Conservation (phyloP, 1,140 invertebrate genomes). For the Brachionus plicatilis region DNA sequence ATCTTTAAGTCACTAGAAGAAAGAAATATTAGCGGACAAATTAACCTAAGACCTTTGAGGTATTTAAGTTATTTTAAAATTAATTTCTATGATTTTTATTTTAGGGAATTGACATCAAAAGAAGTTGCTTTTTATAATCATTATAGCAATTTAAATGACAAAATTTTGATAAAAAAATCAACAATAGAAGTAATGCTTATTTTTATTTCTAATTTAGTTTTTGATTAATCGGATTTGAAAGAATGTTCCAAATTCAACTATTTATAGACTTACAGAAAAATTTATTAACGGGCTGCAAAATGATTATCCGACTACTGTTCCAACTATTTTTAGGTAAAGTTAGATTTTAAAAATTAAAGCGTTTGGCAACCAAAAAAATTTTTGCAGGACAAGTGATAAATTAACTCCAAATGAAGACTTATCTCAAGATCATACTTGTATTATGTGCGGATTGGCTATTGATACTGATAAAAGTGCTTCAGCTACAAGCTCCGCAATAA, state of each 20-base stretch:
- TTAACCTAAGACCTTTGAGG: slow-evolving; percentile 16
- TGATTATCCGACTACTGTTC: slow-evolving; percentile 34
- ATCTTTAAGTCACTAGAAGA: slow-evolving; percentile 2
- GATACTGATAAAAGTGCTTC: neutral
- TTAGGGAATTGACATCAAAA: slow-evolving; percentile 30
- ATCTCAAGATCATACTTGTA: neutral
- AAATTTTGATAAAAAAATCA: neutral
- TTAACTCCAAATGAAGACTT: slow-evolving; percentile 1
- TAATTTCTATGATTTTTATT: neutral
- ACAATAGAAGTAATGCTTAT: neutral
- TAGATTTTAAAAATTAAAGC: neutral
- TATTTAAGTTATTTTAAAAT: neutral
- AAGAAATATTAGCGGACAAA: neutral
- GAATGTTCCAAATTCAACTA: neutral
- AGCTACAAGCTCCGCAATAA: neutral
- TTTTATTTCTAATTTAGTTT: neutral
- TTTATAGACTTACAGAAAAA: slow-evolving; percentile 25
- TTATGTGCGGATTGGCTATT: neutral
- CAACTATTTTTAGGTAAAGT: slow-evolving; percentile 37
- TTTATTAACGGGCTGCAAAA: slow-evolving; percentile 25
- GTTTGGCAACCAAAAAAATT: neutral
- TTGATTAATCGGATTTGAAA: neutral
- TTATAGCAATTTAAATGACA: neutral
- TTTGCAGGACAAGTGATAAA: neutral
- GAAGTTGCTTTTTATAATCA: slow-evolving; percentile 27